Conservation (phyloP, 2,797 vertebrate genomes). For the Simalia tracyae region DNA sequence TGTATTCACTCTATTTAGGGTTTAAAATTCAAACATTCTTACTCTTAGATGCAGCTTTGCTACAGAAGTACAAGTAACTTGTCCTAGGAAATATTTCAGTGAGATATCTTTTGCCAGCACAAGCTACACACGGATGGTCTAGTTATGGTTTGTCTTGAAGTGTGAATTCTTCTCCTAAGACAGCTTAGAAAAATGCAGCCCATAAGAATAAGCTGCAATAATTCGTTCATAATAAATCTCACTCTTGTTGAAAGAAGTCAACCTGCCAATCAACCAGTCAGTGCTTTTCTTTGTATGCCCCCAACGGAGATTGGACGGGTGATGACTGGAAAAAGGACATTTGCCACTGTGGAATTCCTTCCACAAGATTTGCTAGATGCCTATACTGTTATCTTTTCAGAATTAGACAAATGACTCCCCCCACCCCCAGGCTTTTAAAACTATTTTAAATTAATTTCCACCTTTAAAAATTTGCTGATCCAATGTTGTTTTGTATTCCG, state of each 20-base stretch:
- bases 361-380: neutral
- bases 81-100: neutral
- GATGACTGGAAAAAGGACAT: neutral
- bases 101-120: neutral
- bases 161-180: neutral
- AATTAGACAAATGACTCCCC: neutral
- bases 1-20: neutral
- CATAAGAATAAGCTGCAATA: neutral
- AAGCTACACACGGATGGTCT: neutral
- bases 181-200: neutral
- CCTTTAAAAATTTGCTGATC: neutral
- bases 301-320: neutral
- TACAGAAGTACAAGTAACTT: neutral
- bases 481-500: neutral
- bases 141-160: neutral
- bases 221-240: neutral
- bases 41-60: neutral
- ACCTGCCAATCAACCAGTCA: neutral
- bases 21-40: neutral
- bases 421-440: neutral
- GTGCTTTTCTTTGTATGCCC: neutral
- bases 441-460: neutral
- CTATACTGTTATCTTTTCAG: neutral
- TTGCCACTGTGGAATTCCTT: neutral
- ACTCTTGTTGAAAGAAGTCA: neutral